These are phyloP conservation scores for Platerodrilus igneus DNA, from an alignment of 2,888 invertebrate species.

Conservation along the genomic window DNA sequence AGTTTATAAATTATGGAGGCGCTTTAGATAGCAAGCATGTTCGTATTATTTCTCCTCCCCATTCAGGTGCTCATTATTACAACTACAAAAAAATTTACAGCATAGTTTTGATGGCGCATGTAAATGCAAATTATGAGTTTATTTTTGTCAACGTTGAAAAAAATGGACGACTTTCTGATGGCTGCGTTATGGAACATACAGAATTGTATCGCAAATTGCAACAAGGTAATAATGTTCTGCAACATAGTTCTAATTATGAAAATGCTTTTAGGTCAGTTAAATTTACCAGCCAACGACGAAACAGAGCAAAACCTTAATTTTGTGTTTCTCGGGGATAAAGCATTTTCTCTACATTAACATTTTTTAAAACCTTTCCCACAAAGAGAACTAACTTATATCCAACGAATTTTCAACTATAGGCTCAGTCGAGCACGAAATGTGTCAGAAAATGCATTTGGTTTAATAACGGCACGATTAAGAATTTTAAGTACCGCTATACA, in stretches of 20 bases:
- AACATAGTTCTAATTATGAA: too few species aligned
- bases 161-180: conserved; percentile 27
- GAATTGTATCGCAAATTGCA: conserved; percentile 16
- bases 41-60: too few species aligned
- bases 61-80: conserved; percentile 30
- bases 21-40: too few species aligned
- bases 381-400: conserved; percentile 20
- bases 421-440: conserved; percentile 21
- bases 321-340: conserved; percentile 18
- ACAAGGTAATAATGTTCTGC: too few species aligned
- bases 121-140: conserved; percentile 24
- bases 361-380: conserved; percentile 13
- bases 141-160: conserved; percentile 20
- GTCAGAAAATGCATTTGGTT: conserved; percentile 23
- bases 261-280: conserved; percentile 13
- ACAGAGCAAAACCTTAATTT: conserved; percentile 20
- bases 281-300: conserved; percentile 14
- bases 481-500: conserved; percentile 20
- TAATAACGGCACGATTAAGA: conserved; percentile 21
- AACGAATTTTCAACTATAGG: conserved; percentile 25
- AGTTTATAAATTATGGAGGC: too few species aligned
- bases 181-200: conserved; percentile 24
- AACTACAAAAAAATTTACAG: conserved; percentile 33
- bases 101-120: conserved; percentile 23
- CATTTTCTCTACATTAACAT: conserved; percentile 22